Evolutionary conservation across 2,888 invertebrate genomes (phyloP), one percentile per base, ranked within the genome.

Genomic region (Charanyca ferruginea): DNA sequence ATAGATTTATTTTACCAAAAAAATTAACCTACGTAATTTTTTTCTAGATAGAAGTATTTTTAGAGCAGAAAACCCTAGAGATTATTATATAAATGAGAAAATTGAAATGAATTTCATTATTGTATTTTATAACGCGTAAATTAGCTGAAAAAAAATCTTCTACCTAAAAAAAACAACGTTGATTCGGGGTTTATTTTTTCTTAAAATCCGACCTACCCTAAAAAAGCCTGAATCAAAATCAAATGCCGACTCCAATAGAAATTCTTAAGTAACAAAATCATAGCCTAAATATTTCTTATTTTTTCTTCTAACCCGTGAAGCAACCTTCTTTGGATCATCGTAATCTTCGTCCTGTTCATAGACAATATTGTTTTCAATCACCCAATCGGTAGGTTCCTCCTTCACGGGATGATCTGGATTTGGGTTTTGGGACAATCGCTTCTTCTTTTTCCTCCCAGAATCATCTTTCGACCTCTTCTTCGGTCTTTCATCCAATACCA

Each of bases 161-260:
- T 9, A 47, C 3, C n/a, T 22, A 32, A n/a, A 63, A 35, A n/a
- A 44, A 28, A 41, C 4, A 1, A 25, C 25, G 11, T 11, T n/a
- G n/a, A 0, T 20, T 2, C 0, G 0, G 16, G 13, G 13, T 35
- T 38, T 13, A 3, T 38, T 38, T 38, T 13, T 16, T 7, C 23
- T 42, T 35, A 57, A 48, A 57, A 51, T 20, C 28, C 49, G 8
- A 63, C 38, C 52, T 52, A 42, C 45, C 65, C 41, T 58, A 53
- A 66, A 53, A 66, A 57, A 57, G 2, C 25, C 6, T 61, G 63
- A 47, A n/a, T 11, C 69, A 75, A 73, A 78, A 81, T 79, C 77
- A 79, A 85, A 83, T 68, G 77, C 57, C 79, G 77, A 79, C 98
- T 98, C 94, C 98, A 96, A 45, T 63, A 47, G 53, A 69, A 64